Evolutionary conservation across 2,797 vertebrate genomes (phyloP).

Genomic region (Tiaroga cobitis): DNA sequence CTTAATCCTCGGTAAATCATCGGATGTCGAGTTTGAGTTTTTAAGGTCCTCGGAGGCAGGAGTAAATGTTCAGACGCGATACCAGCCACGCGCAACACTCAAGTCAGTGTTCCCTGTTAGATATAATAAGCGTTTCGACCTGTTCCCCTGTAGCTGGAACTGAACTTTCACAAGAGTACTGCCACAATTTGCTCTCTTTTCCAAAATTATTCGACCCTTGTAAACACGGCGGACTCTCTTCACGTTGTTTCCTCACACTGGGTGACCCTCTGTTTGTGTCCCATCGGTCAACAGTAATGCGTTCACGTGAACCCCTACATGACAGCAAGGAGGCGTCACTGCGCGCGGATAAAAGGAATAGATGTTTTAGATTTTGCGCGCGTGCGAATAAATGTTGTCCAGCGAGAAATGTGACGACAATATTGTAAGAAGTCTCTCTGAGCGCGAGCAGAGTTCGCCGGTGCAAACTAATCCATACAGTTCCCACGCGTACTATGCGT

Average conservation of each 20-base stretch:
- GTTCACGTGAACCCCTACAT: constrained; percentile 20
- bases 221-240: neutral
- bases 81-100: constrained; percentile 2
- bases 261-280: constrained; percentile 32
- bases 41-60: constrained; percentile 27
- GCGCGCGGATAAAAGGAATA: constrained; percentile 4
- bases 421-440: neutral
- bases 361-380: neutral
- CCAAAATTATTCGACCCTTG: neutral
- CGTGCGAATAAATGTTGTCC: neutral
- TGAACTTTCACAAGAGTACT: constrained; percentile 41
- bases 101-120: neutral
- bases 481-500: constrained; percentile 38
- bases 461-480: constrained; percentile 11
- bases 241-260: neutral
- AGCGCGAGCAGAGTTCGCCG: neutral
- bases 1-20: constrained; percentile 6
- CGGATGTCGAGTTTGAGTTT: neutral
- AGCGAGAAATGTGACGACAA: neutral
- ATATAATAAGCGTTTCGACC: constrained; percentile 6
- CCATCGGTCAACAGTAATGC: constrained; percentile 31
- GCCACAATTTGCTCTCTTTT: neutral
- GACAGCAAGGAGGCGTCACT: constrained; percentile 40
- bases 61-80: constrained; percentile 2
- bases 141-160: constrained; percentile 27